Evolutionary conservation across 2,888 invertebrate genomes (phyloP).

Genomic region (Emmelina monodactyla): DNA sequence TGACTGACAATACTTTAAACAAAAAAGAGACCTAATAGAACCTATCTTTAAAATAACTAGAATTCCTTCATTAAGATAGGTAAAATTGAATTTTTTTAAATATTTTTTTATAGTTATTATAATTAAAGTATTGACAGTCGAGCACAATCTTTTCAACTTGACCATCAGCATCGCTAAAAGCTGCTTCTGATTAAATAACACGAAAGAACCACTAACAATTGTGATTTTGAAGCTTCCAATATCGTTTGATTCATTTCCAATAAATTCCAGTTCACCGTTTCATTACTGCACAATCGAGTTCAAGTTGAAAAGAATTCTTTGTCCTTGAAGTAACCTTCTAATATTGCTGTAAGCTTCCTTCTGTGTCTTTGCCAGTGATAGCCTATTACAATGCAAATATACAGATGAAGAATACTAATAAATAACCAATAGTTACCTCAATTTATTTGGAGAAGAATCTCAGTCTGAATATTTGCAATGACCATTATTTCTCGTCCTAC

Average conservation of each 20-base stretch:
- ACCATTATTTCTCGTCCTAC: no score
- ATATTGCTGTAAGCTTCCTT: conserved; percentile 28
- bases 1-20: conserved; percentile 43
- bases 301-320: conserved; percentile 44
- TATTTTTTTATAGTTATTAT: no score
- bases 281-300: conserved; percentile 24
- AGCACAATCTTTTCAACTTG: conserved; percentile 47
- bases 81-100: no score
- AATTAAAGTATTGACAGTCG: conserved; percentile 43
- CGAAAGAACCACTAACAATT: not conserved
- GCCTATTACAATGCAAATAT: conserved; percentile 18
- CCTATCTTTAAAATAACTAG: no score
- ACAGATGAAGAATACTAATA: no score
- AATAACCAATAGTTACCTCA: no score
- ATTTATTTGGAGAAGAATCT: no score
- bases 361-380: not conserved
- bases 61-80: no score
- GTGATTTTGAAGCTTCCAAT: conserved; percentile 1
- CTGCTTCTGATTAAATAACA: not conserved
- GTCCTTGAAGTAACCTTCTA: conserved; percentile 15
- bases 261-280: conserved; percentile 16
- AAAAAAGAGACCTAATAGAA: no score
- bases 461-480: no score
- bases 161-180: conserved; percentile 14
- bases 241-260: no score